Evolutionary conservation across 2,888 invertebrate species (phyloP).

Genomic region (Meteorus colon): DNA sequence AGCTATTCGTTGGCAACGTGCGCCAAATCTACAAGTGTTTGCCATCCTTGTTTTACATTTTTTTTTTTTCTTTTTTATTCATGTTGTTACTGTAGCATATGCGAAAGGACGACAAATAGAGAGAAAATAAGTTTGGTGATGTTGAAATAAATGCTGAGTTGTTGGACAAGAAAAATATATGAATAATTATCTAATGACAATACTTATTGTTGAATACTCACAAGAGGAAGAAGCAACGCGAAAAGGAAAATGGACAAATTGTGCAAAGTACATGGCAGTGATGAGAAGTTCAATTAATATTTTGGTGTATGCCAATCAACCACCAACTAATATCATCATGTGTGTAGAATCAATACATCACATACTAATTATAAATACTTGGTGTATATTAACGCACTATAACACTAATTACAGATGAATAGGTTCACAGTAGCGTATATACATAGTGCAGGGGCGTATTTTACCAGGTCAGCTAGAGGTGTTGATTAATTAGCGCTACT

Average conservation of each 20-base stretch:
- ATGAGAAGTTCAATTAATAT: conserved; percentile 19
- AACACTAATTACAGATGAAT: conserved; percentile 69
- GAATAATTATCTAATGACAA: background rate
- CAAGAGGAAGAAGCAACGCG: background rate
- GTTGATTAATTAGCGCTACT: conserved; percentile 72
- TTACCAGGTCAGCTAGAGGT: conserved; percentile 63
- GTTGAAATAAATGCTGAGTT: background rate
- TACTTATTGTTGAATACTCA: background rate
- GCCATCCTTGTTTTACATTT: conserved; percentile 46
- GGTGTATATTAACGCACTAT: conserved; percentile 50
- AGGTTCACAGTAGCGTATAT: conserved; percentile 24
- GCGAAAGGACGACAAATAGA: background rate
- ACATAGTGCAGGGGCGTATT: conserved; percentile 5
- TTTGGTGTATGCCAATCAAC: conserved; percentile 57
- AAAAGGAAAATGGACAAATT: background rate
- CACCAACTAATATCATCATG: conserved; percentile 63
- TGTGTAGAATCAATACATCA: conserved; percentile 45
- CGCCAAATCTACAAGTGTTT: conserved; percentile 72
- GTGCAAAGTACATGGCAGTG: background rate
- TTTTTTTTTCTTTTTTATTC: conserved; percentile 39
- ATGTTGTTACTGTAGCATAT: background rate
- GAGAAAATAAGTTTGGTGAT: background rate
- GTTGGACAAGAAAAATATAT: background rate
- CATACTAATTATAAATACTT: conserved; percentile 67
- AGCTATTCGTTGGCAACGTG: conserved; percentile 71